Conservation (phyloP, 2,888 invertebrate genomes). For the Xestoiulus laeticollis region DNA sequence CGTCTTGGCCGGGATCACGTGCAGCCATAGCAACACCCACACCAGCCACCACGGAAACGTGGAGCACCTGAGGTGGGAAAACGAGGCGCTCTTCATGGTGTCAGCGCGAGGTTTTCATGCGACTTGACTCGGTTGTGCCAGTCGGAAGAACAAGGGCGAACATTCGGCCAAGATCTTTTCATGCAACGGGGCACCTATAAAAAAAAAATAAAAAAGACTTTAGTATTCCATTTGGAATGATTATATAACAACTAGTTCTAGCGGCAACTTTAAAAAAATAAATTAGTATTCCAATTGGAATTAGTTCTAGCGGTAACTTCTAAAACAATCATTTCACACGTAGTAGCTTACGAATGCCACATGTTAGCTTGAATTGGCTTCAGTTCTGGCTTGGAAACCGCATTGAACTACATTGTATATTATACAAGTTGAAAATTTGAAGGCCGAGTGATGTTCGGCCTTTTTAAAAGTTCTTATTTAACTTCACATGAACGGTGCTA, state of each 20-base stretch:
- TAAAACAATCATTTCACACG: too few species aligned
- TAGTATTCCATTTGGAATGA: too few species aligned
- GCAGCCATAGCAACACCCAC: constrained; percentile 39
- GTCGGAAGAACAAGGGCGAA: not conserved
- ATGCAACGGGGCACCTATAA: not conserved
- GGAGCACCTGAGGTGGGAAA: constrained; percentile 22
- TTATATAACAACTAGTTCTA: too few species aligned
- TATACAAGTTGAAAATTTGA: not conserved
- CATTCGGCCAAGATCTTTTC: not conserved
- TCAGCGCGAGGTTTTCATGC: not conserved
- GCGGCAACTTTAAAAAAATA: too few species aligned
- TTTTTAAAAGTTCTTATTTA: too few species aligned
- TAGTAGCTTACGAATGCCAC: not conserved
- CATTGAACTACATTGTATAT: not conserved
- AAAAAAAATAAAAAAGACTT: not conserved
- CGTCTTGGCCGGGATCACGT: constrained; percentile 10
- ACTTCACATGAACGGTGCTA: too few species aligned
- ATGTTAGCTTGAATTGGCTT: not conserved
- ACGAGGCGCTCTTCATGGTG: not conserved
- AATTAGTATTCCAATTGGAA: too few species aligned
- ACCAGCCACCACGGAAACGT: constrained; percentile 40
- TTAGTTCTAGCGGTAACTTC: too few species aligned
- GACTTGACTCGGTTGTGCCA: not conserved
- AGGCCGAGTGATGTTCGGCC: not conserved
- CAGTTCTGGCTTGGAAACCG: not conserved